These are phyloP conservation scores for Cyprinella venusta DNA, from an alignment of 2,797 vertebrate genomes.

Conservation along the genomic window DNA sequence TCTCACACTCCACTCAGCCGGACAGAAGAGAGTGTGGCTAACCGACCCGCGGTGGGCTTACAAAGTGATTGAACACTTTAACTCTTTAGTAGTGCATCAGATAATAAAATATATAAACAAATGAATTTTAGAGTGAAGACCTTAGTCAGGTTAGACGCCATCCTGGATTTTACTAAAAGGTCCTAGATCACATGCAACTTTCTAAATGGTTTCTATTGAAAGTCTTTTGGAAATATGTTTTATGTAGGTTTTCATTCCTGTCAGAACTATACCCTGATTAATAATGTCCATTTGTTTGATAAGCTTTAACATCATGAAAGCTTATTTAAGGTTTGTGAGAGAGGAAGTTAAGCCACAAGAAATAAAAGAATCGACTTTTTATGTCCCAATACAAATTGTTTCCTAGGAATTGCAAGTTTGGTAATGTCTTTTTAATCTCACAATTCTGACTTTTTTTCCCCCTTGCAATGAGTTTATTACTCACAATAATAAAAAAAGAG, in stretches of 20 bases:
- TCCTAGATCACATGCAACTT: neutral
- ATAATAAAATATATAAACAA: neutral
- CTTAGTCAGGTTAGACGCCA: neutral
- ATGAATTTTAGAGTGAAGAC: neutral
- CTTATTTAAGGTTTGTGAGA: conserved; percentile 1
- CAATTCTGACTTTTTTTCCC: neutral
- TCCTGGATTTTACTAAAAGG: neutral
- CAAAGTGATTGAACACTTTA: neutral
- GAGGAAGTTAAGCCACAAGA: neutral
- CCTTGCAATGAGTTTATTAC: neutral
- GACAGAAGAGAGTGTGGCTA: conserved; percentile 58
- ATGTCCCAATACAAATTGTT: neutral
- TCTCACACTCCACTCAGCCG: conserved; percentile 62
- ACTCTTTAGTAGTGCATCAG: neutral
- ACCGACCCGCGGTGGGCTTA: neutral
- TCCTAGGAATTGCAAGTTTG: neutral
- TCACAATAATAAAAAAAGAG: neutral
- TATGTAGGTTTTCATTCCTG: neutral
- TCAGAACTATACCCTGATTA: neutral
- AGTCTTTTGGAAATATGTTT: neutral
- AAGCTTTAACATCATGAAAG: neutral
- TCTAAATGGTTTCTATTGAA: neutral
- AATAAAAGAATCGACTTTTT: neutral
- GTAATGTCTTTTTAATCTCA: neutral
- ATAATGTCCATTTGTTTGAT: neutral